These are phyloP conservation scores for Thalassaphorura encarpata DNA, from an alignment of 1,140 invertebrate genomes.

Conservation along the genomic window DNA sequence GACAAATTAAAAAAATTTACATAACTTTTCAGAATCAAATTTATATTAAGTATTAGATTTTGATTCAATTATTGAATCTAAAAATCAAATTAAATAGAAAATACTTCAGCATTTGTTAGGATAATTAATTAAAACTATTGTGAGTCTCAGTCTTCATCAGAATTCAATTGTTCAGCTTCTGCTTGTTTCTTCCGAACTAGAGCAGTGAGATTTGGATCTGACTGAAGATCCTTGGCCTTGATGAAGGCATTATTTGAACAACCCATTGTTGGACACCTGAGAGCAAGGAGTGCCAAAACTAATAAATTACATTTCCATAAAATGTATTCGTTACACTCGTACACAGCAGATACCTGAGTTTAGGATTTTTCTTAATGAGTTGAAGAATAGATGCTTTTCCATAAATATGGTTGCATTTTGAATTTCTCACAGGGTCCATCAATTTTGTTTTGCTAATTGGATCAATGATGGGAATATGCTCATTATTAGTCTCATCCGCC, in stretches of 20 bases:
- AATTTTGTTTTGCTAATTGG: constrained; percentile 15
- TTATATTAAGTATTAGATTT: too few species aligned
- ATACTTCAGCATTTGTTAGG: too few species aligned
- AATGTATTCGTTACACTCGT: background rate
- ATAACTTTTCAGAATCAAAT: too few species aligned
- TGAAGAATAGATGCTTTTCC: constrained; percentile 14
- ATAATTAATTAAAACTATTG: too few species aligned
- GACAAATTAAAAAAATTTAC: too few species aligned
- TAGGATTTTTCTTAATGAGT: constrained; percentile 10
- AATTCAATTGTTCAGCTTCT: background rate
- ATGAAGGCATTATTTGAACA: constrained; percentile 1
- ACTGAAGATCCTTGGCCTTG: background rate
- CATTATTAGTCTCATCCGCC: constrained; percentile 1
- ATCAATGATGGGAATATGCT: constrained; percentile 11
- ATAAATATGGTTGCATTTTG: constrained; percentile 16
- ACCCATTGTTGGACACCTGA: constrained; percentile 6
- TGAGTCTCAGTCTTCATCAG: too few species aligned
- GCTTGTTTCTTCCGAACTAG: background rate
- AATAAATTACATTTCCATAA: background rate
- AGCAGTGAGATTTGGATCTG: background rate
- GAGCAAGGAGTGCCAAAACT: too few species aligned
- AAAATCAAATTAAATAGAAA: too few species aligned
- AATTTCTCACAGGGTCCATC: constrained; percentile 11
- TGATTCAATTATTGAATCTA: too few species aligned
- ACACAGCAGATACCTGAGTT: background rate